Evolutionary conservation across 2,113 vertebrate genomes (phyloP), one percentile per base, ranked within the genome.

Genomic region (Eclectus roratus): DNA sequence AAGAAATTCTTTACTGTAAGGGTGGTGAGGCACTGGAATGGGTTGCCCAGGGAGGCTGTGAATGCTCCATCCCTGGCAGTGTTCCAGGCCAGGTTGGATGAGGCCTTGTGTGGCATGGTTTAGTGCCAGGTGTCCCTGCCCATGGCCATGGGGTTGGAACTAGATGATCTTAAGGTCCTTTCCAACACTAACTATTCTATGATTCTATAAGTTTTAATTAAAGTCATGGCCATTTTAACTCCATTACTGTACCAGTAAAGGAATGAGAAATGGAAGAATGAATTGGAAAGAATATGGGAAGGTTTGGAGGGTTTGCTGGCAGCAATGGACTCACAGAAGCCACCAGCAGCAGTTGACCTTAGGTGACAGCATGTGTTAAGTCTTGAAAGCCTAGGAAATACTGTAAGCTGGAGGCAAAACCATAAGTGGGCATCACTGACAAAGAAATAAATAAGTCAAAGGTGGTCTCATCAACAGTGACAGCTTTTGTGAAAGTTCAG

Each of bases 401-500:
- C 23, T 53, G 4, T 24, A 85, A 63, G 33, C 68, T 91, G 47
- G 74, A 85, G 52, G 66, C 63, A 89, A 85, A 95, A 43, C 60
- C 85, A 71, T 55, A 80, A 85, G n/a, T 53, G 94, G n/a, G 33
- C 37, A n/a, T 65, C 31, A 46, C 19, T 46, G 85, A 73, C 43
- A 78, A 82, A 88, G 15, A 86, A 91, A 93, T 37, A 39, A 63
- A 80, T 11, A 73, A 83, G 56, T 90, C 68, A 93, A 88, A 93
- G 88, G 79, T 2, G 0, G 33, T 28, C 60, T 88, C 79, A 90
- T 56, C 20, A 64, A 52, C 70, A 86, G 80, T 4, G 12, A 80
- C 43, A 80, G 68, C 82, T 85, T 89, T 83, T 90, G 79, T 94
- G 71, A 50, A 91, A 91, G 78, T 55, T 90, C 85, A 81, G 11